Percentiles rank a stretch among this genome's conserved stretches.
Conservation (phyloP, 2,888 invertebrate species). For the Lasioglossum calceatum region DNA sequence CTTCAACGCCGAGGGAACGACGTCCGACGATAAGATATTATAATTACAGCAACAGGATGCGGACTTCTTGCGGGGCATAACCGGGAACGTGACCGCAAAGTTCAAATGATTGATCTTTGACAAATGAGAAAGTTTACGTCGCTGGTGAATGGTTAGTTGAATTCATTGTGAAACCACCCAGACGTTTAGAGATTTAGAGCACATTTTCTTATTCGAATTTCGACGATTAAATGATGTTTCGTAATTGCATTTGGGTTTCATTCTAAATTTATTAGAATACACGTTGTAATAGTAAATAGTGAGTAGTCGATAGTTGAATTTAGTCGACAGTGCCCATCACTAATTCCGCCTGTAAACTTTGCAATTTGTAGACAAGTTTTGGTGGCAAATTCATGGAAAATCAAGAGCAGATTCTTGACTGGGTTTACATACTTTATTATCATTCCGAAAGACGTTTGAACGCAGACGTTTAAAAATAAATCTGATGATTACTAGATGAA, state of each 20-base stretch:
- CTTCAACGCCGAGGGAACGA: conserved; percentile 21
- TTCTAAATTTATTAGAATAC: neutral
- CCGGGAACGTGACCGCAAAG: conserved; percentile 6
- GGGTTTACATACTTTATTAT: too few species aligned
- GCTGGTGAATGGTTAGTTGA: neutral
- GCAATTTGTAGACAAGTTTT: too few species aligned
- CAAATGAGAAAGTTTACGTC: neutral
- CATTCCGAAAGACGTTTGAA: too few species aligned
- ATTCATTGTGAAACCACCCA: neutral
- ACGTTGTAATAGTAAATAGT: neutral
- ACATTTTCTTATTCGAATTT: neutral
- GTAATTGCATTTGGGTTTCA: neutral
- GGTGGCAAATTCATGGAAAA: too few species aligned
- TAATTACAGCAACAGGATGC: conserved; percentile 62
- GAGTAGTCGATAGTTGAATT: too few species aligned
- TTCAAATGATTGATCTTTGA: conserved; percentile 9
- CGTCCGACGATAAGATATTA: conserved; percentile 53
- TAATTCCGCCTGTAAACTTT: too few species aligned
- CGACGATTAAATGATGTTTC: neutral
- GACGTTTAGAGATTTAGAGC: neutral
- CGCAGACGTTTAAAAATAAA: too few species aligned
- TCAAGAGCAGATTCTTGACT: too few species aligned
- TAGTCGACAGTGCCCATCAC: too few species aligned
- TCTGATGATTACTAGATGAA: too few species aligned
- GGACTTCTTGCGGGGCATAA: conserved; percentile 15